Conservation (phyloP, 2,113 vertebrate genomes). For the Synchiropus splendidus region DNA sequence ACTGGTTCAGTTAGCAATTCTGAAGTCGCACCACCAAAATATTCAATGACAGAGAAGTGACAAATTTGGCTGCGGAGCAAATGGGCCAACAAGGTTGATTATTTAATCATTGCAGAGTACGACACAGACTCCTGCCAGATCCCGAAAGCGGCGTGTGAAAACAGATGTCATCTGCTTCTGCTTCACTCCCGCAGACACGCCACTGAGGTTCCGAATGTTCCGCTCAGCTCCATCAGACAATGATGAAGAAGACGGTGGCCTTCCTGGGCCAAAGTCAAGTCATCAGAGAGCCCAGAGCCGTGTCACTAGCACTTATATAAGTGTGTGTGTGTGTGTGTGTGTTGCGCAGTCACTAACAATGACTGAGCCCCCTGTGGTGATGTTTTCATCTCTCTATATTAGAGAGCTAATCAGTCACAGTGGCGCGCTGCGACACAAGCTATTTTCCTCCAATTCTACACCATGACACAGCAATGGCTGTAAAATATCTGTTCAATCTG, state of each 20-base stretch:
- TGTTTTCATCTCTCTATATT: constrained; percentile 39
- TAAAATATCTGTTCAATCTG: too few species aligned
- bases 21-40: constrained; percentile 13
- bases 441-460: constrained; percentile 2
- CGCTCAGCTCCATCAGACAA: constrained; percentile 35
- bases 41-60: constrained; percentile 20
- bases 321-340: constrained; percentile 14
- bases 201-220: constrained; percentile 35
- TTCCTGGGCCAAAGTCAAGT: constrained; percentile 40
- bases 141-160: constrained; percentile 34
- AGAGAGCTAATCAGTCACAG: constrained; percentile 38
- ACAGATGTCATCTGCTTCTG: constrained; percentile 32
- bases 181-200: constrained; percentile 29
- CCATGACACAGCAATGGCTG: constrained; percentile 1
- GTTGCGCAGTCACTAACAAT: constrained; percentile 24
- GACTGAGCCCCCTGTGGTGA: constrained; percentile 31
- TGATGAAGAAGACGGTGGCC: constrained; percentile 7
- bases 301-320: constrained; percentile 33
- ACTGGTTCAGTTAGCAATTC: neutral
- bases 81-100: constrained; percentile 33
- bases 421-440: constrained; percentile 4
- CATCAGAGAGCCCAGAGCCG: constrained; percentile 45
- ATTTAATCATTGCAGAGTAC: constrained; percentile 22
- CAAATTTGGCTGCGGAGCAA: constrained; percentile 16
- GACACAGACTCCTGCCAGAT: constrained; percentile 30